phyloP scores from a whole-genome alignment of 1,140 invertebrate genomes.

The Drosophila guanche region DNA sequence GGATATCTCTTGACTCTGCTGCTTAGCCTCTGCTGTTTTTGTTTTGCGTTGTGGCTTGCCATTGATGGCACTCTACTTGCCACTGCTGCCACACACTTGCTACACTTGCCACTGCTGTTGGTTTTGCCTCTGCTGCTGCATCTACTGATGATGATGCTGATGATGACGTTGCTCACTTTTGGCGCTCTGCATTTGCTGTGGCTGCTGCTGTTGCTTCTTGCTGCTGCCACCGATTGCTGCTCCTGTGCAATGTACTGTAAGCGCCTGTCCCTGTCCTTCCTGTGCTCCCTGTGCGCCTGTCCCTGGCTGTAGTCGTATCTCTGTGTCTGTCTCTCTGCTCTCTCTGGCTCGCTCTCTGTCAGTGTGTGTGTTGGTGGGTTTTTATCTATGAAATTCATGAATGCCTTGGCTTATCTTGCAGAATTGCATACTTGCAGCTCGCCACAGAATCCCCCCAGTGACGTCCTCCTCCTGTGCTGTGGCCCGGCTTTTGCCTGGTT shows the following conservation, averaged over 20 bases:
- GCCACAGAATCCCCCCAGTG: not conserved
- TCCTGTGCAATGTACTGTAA: constrained; percentile 80
- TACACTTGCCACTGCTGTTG: constrained; percentile 11
- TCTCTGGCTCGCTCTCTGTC: constrained; percentile 6
- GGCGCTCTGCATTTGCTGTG: constrained; percentile 55
- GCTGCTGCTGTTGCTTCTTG: constrained; percentile 1
- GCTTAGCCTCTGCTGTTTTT: constrained; percentile 16
- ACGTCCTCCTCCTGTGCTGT: not conserved
- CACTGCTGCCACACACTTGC: constrained; percentile 17
- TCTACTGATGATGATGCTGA: constrained; percentile 41
- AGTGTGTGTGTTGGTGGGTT: constrained; percentile 47
- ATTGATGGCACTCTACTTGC: not conserved
- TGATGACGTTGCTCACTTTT: constrained; percentile 67
- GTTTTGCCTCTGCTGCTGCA: constrained; percentile 7
- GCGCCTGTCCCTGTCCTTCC: constrained; percentile 53
- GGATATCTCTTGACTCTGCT: constrained; percentile 9
- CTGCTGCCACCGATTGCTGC: constrained; percentile 25
- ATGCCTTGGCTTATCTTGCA: constrained; percentile 79
- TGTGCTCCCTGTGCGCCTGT: constrained; percentile 36
- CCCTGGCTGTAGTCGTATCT: constrained; percentile 31
- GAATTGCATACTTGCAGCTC: constrained; percentile 80
- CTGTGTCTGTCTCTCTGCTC: constrained; percentile 23
- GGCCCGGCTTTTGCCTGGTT: constrained; percentile 10
- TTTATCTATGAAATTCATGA: constrained; percentile 82
- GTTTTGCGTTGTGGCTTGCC: constrained; percentile 10